A percentile compares a stretch with the other conserved stretches of the same genome.
Conservation (phyloP, 2,797 vertebrate genomes). For the Thunnus albacares region DNA sequence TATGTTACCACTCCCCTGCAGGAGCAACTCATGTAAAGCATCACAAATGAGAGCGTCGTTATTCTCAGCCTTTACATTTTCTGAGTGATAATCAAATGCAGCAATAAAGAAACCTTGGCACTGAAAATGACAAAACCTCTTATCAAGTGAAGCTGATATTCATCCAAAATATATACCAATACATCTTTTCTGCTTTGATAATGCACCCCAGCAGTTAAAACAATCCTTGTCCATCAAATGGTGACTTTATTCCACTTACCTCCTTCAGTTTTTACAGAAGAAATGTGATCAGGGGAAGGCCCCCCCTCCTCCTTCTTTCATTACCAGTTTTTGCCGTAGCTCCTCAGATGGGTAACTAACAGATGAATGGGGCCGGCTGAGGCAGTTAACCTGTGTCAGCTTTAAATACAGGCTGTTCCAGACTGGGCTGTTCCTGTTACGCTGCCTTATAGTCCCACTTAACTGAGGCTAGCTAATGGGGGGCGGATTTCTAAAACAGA, state of each 20-base stretch:
- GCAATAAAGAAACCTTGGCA: slow-evolving; percentile 45
- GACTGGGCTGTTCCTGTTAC: slow-evolving; percentile 26
- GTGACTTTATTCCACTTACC: slow-evolving; percentile 26
- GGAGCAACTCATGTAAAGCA: slow-evolving; percentile 22
- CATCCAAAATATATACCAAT: slow-evolving; percentile 36
- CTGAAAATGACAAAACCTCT: slow-evolving; percentile 37
- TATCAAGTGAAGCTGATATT: slow-evolving; percentile 31
- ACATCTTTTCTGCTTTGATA: slow-evolving; percentile 9
- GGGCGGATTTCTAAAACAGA: slow-evolving; percentile 54
- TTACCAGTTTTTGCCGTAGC: slow-evolving; percentile 20
- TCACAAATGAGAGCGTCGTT: slow-evolving; percentile 6
- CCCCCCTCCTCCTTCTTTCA: slow-evolving; percentile 2
- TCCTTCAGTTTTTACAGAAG: slow-evolving; percentile 31
- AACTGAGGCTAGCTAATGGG: slow-evolving; percentile 42
- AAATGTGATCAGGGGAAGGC: slow-evolving; percentile 26
- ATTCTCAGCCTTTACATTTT: slow-evolving; percentile 37
- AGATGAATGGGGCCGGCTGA: slow-evolving; percentile 62
- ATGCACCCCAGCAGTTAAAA: slow-evolving; percentile 4
- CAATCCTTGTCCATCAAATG: slow-evolving; percentile 38
- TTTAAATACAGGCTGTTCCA: slow-evolving; percentile 69
- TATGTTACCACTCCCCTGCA: slow-evolving; percentile 10
- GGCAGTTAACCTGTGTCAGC: slow-evolving; percentile 75
- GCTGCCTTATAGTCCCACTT: slow-evolving; percentile 41
- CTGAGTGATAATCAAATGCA: slow-evolving; percentile 46
- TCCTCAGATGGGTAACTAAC: slow-evolving; percentile 48